A percentile compares a stretch with the other conserved stretches of the same genome.
These are phyloP conservation scores for Meandrusa payeni DNA, from an alignment of 2,888 invertebrate species.

Conservation along the genomic window DNA sequence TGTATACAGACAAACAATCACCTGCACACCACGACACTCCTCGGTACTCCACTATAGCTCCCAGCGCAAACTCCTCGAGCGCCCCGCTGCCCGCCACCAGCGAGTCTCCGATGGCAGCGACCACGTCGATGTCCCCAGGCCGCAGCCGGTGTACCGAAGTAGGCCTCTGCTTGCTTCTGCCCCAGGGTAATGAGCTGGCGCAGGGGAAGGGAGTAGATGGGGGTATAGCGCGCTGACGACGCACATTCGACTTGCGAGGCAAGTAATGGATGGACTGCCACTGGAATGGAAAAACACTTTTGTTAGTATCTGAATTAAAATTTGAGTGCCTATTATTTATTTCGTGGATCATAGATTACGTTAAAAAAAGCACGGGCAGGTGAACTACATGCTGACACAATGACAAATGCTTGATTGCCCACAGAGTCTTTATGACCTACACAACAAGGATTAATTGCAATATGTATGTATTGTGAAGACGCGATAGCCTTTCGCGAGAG, in stretches of 20 bases:
- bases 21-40: slow-evolving; percentile 89
- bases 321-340: too few relatives aligned
- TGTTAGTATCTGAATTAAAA: too few relatives aligned
- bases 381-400: too few relatives aligned
- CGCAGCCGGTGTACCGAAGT: slow-evolving; percentile 84
- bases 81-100: slow-evolving; percentile 87
- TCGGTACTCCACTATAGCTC: slow-evolving; percentile 86
- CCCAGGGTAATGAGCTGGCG: slow-evolving; percentile 57
- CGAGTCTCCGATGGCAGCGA: slow-evolving; percentile 87
- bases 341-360: too few relatives aligned
- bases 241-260: slow-evolving; percentile 60
- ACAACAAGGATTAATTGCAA: too few relatives aligned
- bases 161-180: slow-evolving; percentile 68
- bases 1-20: too few relatives aligned
- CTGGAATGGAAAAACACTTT: slow-evolving; percentile 43
- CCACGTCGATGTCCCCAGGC: slow-evolving; percentile 85
- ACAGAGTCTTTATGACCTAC: too few relatives aligned
- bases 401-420: too few relatives aligned
- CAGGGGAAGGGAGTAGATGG: slow-evolving; percentile 82
- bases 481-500: too few relatives aligned
- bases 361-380: too few relatives aligned
- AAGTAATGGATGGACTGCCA: slow-evolving; percentile 68
- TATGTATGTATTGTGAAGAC: too few relatives aligned
- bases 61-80: slow-evolving; percentile 85
- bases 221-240: slow-evolving; percentile 74